phyloP scores from a whole-genome alignment of 2,113 vertebrate genomes.

The Cichladusa arquata region DNA sequence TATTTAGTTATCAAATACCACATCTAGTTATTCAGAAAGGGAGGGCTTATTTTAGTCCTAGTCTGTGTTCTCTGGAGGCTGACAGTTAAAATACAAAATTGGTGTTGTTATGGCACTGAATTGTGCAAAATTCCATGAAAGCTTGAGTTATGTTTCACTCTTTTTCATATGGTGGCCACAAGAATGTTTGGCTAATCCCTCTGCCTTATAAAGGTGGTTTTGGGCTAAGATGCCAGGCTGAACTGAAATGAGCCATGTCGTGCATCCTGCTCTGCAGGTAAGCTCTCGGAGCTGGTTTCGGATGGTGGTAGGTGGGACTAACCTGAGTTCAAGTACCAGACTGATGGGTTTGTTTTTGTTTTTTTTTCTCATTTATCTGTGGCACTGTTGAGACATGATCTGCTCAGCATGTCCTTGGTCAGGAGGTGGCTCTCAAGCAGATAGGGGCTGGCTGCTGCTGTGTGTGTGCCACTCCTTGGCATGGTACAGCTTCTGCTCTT shows the following conservation, averaged over 20 bases:
- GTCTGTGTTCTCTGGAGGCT: not conserved
- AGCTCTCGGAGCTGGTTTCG: not conserved
- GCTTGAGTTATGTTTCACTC: not conserved
- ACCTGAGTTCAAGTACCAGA: not conserved
- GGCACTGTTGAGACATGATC: not conserved
- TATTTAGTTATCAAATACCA: not conserved
- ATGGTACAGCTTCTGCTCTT: not conserved
- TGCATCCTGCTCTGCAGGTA: constrained; percentile 8
- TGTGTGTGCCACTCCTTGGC: fast-evolving
- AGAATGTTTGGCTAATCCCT: not conserved
- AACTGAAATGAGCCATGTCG: not conserved
- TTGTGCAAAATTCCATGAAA: not conserved
- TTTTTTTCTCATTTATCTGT: not conserved
- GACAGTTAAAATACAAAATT: not conserved
- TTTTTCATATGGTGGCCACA: not conserved
- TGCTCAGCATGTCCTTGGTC: not conserved
- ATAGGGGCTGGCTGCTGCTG: fast-evolving
- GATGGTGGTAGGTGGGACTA: not conserved
- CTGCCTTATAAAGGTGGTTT: not conserved
- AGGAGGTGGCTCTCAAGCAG: fast-evolving
- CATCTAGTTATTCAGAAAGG: not conserved
- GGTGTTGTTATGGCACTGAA: not conserved
- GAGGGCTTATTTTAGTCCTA: not conserved
- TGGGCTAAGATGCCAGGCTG: not conserved
- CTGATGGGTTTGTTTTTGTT: not conserved